A percentile compares a stretch with the other conserved stretches of the same genome.
Evolutionary conservation across 37 sponge, comb jelly and placozoan genomes (phyloP).

Genomic region (Mnemiopsis leidyi): DNA sequence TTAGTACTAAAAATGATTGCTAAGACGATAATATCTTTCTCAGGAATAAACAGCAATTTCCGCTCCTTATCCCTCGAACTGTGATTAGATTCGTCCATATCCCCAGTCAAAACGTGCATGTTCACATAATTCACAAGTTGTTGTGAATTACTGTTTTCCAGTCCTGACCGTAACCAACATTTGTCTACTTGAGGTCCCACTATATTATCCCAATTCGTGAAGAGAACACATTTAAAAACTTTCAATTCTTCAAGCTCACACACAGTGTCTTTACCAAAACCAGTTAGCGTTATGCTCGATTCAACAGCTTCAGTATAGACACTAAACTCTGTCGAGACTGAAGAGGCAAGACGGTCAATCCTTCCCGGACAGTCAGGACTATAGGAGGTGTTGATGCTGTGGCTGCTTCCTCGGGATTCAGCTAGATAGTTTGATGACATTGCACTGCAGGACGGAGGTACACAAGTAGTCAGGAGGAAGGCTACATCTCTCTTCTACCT

Average conservation of each 20-base stretch:
- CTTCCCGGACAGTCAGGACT: background rate
- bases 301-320: background rate
- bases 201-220: slow-evolving; percentile 42
- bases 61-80: background rate
- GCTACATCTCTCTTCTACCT: no score
- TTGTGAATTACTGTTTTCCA: background rate
- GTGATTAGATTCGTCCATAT: background rate
- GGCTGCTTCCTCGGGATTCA: background rate
- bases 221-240: background rate
- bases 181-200: slow-evolving; percentile 15
- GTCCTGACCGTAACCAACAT: background rate
- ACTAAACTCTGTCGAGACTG: background rate
- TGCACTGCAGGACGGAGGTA: no score
- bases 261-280: background rate
- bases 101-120: slow-evolving; percentile 42
- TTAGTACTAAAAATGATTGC: background rate
- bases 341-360: background rate
- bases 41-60: background rate
- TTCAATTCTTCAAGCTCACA: background rate
- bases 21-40: background rate
- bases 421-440: background rate
- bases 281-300: background rate
- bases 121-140: slow-evolving; percentile 34
- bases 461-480: no score
- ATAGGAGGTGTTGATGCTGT: background rate